These are phyloP conservation scores for Ibidorhyncha struthersii DNA, from an alignment of 2,113 vertebrate species.

Conservation along the genomic window DNA sequence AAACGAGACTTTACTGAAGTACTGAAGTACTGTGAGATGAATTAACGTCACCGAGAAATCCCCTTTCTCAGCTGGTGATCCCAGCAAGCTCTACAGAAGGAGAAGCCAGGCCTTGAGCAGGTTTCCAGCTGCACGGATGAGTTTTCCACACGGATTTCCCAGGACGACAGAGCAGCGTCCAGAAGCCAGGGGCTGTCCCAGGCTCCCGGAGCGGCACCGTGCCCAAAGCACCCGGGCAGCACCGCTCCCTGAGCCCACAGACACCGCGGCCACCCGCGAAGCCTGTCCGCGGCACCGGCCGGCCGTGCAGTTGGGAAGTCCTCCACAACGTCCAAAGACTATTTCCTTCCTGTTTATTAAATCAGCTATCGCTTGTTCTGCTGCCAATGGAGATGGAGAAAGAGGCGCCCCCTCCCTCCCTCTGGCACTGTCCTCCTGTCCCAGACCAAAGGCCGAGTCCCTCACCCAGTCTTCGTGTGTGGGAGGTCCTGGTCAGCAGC, in stretches of 20 bases:
- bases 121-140: neutral
- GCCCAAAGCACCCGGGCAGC: neutral
- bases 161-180: accelerated
- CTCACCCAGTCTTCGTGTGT: accelerated
- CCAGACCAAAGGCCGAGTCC: neutral
- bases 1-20: neutral
- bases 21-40: too few species aligned
- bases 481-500: accelerated
- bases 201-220: neutral
- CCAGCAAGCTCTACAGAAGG: neutral
- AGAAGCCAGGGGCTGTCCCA: neutral
- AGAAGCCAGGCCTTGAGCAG: neutral
- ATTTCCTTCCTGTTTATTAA: neutral
- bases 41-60: neutral
- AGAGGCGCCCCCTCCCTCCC: neutral
- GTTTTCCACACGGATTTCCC: neutral
- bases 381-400: neutral
- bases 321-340: neutral
- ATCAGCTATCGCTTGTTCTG: neutral
- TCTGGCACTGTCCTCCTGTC: accelerated
- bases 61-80: neutral
- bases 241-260: neutral
- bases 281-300: neutral
- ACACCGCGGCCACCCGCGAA: neutral
- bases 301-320: accelerated